A percentile compares a stretch with the other conserved stretches of the same genome.
Conservation (phyloP, 2,113 vertebrate species). For the Sinocyclocheilus rhinocerous region DNA sequence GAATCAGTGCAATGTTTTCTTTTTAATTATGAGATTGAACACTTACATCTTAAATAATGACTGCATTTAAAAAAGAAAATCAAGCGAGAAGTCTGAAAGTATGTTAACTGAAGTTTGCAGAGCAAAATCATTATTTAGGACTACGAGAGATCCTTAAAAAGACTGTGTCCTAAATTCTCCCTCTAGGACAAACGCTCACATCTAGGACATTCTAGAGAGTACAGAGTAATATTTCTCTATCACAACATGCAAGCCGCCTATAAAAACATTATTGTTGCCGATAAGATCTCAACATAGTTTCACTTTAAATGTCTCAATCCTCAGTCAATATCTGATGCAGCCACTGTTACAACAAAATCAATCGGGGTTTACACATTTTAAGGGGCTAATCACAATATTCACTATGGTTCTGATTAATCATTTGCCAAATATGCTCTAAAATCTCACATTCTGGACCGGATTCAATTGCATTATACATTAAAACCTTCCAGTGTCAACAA, state of each 20-base stretch:
- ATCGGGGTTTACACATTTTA: background rate
- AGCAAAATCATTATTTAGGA: background rate
- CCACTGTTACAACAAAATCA: background rate
- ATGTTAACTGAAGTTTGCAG: background rate
- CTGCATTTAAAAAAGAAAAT: background rate
- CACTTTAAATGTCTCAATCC: background rate
- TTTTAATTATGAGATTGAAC: background rate
- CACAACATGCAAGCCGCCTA: background rate
- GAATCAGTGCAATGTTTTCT: background rate
- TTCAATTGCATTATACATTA: background rate
- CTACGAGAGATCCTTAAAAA: constrained; percentile 29
- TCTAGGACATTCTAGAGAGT: constrained; percentile 21
- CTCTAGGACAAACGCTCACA: constrained; percentile 31
- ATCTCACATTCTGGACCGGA: background rate
- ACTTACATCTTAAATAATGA: background rate
- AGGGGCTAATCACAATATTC: background rate
- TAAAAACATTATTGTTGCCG: background rate
- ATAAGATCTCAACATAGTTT: constrained; percentile 6
- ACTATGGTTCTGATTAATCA: background rate
- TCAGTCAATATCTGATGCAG: background rate
- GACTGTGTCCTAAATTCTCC: constrained; percentile 34
- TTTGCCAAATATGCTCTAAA: constrained; percentile 5
- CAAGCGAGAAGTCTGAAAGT: background rate
- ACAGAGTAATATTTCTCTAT: constrained; percentile 24
- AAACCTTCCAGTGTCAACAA: constrained; percentile 24